Percentiles rank a stretch among this genome's conserved stretches.
phyloP scores from a whole-genome alignment of 2,888 invertebrate species.

The Diarsia brunnea region DNA sequence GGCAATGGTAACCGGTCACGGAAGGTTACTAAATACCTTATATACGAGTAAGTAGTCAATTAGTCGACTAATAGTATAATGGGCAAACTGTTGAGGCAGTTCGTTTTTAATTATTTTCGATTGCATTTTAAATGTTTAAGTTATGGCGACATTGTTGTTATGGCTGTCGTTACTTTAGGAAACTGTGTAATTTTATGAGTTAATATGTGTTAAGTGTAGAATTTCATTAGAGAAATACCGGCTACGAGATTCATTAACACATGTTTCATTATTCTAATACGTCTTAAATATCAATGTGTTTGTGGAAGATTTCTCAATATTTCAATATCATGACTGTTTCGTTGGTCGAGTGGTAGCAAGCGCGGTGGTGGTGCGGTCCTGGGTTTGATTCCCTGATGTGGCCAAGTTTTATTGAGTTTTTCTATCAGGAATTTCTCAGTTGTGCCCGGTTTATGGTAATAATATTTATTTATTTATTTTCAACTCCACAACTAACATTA shows the following conservation, averaged over 20 bases:
- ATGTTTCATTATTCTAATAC: not conserved
- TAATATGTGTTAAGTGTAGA: not conserved
- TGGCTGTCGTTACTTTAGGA: not conserved
- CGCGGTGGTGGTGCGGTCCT: too few species aligned
- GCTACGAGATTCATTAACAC: not conserved
- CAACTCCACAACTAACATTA: too few species aligned
- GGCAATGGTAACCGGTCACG: conserved; percentile 38
- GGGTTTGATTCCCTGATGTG: too few species aligned
- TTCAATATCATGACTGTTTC: not conserved
- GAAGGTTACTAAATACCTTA: conserved; percentile 37
- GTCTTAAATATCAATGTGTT: not conserved
- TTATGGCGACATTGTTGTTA: conserved; percentile 22
- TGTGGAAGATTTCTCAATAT: not conserved
- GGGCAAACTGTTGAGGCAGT: conserved; percentile 33
- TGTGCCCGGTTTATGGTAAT: too few species aligned
- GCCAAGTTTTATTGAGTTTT: too few species aligned
- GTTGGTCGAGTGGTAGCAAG: too few species aligned
- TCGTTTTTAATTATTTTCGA: conserved; percentile 52
- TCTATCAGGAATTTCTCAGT: too few species aligned
- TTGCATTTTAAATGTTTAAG: conserved; percentile 47
- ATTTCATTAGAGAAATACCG: not conserved
- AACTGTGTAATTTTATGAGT: conserved; percentile 5
- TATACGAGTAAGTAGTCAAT: conserved; percentile 51
- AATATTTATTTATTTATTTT: too few species aligned
- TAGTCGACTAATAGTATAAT: conserved; percentile 55